Evolutionary conservation across 2,113 vertebrate species (phyloP), one percentile per base, ranked within the genome.

Genomic region (Butorides virescens): DNA sequence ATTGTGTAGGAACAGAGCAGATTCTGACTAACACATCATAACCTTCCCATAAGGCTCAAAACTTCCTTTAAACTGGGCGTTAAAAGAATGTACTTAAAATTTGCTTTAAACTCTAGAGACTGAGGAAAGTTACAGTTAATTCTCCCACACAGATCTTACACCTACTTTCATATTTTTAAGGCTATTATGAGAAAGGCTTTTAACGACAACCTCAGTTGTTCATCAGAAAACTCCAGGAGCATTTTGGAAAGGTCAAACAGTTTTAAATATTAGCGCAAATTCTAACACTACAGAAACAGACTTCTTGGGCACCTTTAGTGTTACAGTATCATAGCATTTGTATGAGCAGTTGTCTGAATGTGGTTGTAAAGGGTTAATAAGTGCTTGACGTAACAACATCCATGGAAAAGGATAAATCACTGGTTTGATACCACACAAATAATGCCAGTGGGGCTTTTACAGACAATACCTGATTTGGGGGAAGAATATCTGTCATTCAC

Each of bases 191-290:
- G 82, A 92, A 97, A 92, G 66, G 44, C 27, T 70, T 95, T 89
- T 61, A 74, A 73, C 65, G 49, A 87, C 94, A 93, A 19, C 14
- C 34, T 87, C 49, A 74, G n/a, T 94, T 50, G 76, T 78, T 96
- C 53, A 77, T 94, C 92, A 97, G 85, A 66, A 76, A 63, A 89
- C 86, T 98, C 86, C 75, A 96, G 77, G 87, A 85, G 44, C 15
- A 1, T 55, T 74, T 55, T 67, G 83, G 89, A 96, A 97, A 95
- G 49, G 86, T 67, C 14, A 49, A 61, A 77, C n/a, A 76, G 49
- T 62, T 92, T 58, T 88, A 86, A 85, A 88, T 79, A 55, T 91
- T 76, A 93, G 82, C 93, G 47, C 44, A 85, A 95, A 89, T 68
- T 93, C 62, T 91, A 58, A 53, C 63, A 66, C 82, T 70, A 75